Evolutionary conservation across 2,113 vertebrate species (phyloP).

Genomic region (Sakesphorus luctuosus): DNA sequence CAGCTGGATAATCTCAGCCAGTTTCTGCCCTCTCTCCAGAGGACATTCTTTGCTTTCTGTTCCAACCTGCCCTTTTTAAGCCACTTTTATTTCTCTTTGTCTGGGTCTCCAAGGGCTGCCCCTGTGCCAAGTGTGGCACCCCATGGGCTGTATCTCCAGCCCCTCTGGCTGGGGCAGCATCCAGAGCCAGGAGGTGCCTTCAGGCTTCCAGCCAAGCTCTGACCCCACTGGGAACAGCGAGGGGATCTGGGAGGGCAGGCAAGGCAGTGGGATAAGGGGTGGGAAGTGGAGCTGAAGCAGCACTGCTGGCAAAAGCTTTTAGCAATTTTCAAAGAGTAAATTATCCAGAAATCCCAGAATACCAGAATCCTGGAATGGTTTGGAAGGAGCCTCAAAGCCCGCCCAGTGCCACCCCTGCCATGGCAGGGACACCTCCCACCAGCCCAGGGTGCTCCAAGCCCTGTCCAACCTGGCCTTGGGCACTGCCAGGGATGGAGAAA

Average conservation of each 20-base stretch:
- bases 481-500: background rate
- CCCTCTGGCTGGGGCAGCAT: background rate
- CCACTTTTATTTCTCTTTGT: fast-evolving
- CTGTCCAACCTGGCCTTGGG: background rate
- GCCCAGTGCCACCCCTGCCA: background rate
- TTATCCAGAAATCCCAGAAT: background rate
- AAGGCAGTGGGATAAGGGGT: fast-evolving
- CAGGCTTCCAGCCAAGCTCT: fast-evolving
- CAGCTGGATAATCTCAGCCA: background rate
- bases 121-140: fast-evolving
- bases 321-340: background rate
- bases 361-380: background rate
- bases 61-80: fast-evolving
- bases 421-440: background rate
- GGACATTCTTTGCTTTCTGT: background rate
- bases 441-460: background rate
- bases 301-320: background rate
- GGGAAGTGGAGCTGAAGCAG: background rate
- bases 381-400: no score
- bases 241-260: background rate
- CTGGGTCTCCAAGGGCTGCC: no score
- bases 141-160: fast-evolving
- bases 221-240: fast-evolving
- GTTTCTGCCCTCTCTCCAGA: background rate
- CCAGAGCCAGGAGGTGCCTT: background rate